phyloP scores from a whole-genome alignment of 2,888 invertebrate genomes.

The Miltochrista miniata region DNA sequence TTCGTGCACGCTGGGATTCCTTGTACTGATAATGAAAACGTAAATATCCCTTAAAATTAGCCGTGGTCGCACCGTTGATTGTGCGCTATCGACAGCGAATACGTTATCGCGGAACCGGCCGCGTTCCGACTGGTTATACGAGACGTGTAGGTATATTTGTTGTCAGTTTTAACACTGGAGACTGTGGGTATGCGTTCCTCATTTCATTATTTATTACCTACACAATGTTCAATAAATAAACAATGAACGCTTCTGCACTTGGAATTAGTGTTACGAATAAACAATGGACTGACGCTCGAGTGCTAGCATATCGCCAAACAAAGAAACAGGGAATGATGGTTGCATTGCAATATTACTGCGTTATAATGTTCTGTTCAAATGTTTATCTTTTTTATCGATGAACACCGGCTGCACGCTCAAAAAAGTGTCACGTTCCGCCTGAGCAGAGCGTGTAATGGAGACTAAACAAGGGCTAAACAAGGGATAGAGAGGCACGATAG shows the following conservation, averaged over 20 bases:
- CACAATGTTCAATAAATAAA: slow-evolving; percentile 65
- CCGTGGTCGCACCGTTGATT: slow-evolving; percentile 52
- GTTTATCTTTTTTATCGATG: no score
- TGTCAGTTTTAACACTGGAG: slow-evolving; percentile 51
- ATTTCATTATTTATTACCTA: slow-evolving; percentile 60
- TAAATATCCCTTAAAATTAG: slow-evolving; percentile 65
- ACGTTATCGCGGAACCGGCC: slow-evolving; percentile 65
- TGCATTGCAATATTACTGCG: no score
- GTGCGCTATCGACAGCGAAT: slow-evolving; percentile 53
- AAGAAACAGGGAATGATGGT: background rate
- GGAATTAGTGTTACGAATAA: slow-evolving; percentile 40
- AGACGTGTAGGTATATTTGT: slow-evolving; percentile 53
- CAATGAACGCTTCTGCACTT: slow-evolving; percentile 53
- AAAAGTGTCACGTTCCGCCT: no score
- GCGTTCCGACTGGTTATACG: slow-evolving; percentile 52
- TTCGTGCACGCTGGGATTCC: slow-evolving; percentile 55
- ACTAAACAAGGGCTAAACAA: no score
- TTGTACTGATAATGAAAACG: slow-evolving; percentile 67
- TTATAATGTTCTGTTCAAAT: no score
- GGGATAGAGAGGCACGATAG: no score
- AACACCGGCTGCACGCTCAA: no score
- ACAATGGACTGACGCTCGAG: slow-evolving; percentile 29
- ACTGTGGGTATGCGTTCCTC: slow-evolving; percentile 59
- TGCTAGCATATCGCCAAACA: slow-evolving; percentile 17
- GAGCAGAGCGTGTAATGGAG: no score